These are phyloP conservation scores for Pedionomus torquatus DNA, from an alignment of 2,113 vertebrate species.

Conservation along the genomic window DNA sequence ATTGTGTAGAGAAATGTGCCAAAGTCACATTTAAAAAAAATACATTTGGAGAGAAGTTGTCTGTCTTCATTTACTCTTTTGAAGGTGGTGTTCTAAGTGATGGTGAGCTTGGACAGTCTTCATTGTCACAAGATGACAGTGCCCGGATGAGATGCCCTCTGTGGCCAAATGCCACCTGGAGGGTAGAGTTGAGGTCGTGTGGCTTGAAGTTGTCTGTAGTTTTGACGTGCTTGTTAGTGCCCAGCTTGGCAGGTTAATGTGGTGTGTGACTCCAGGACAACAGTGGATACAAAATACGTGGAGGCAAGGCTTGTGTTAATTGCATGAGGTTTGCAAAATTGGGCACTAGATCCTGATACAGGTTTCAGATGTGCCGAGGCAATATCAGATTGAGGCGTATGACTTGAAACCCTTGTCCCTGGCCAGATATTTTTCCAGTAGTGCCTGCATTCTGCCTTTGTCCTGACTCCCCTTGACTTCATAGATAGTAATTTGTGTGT, in stretches of 20 bases:
- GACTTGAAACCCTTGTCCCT: background rate
- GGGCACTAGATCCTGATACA: background rate
- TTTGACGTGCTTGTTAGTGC: background rate
- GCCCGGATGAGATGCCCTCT: background rate
- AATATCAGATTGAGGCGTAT: background rate
- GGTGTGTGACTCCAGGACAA: background rate
- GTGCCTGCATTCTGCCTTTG: background rate
- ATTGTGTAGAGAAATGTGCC: background rate
- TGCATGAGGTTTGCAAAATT: background rate
- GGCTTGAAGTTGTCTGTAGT: background rate
- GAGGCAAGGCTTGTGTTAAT: background rate
- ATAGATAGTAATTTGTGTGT: background rate
- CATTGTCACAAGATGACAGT: background rate
- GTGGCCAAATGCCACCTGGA: background rate
- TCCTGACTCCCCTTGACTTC: background rate
- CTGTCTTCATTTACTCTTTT: background rate
- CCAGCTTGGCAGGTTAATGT: background rate
- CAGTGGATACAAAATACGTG: background rate
- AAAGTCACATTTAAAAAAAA: background rate
- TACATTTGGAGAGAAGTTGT: background rate
- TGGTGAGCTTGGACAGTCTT: background rate
- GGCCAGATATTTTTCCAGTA: background rate
- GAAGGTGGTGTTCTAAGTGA: background rate
- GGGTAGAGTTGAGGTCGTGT: background rate
- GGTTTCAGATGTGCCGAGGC: background rate